These are phyloP conservation scores for Esox niger DNA, from an alignment of 2,113 vertebrate genomes.

Conservation along the genomic window DNA sequence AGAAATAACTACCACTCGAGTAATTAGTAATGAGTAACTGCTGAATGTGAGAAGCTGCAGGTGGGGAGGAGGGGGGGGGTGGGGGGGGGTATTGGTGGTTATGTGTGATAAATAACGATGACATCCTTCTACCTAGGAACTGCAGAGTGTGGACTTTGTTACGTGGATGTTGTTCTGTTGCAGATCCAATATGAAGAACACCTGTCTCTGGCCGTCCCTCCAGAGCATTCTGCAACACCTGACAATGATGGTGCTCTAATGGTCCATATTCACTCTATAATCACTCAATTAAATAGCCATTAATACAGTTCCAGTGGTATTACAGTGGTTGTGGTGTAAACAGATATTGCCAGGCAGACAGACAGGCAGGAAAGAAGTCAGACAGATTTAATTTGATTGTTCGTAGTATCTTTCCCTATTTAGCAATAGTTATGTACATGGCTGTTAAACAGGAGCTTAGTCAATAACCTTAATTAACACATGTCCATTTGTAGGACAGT, in stretches of 20 bases:
- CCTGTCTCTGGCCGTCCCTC: neutral
- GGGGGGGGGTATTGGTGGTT: neutral
- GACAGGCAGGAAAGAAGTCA: neutral
- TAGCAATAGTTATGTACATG: neutral
- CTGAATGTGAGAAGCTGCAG: slow-evolving; percentile 1
- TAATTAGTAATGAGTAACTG: too few species aligned
- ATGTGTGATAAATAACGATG: slow-evolving; percentile 20
- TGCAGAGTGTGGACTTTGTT: slow-evolving; percentile 60
- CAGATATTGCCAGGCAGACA: neutral
- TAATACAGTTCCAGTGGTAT: slow-evolving; percentile 43
- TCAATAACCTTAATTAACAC: neutral
- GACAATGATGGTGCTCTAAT: too few species aligned
- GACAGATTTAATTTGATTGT: too few species aligned
- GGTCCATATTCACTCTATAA: too few species aligned
- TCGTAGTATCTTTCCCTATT: too few species aligned
- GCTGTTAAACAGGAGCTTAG: neutral
- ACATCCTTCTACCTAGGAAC: slow-evolving; percentile 53
- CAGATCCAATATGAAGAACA: neutral
- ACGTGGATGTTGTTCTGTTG: neutral
- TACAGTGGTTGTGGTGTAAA: neutral
- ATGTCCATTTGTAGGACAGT: slow-evolving; percentile 56
- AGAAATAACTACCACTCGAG: too few species aligned
- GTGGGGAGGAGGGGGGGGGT: neutral
- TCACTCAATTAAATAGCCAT: slow-evolving; percentile 63
- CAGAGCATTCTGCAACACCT: too few species aligned